Base-by-base conservation (phyloP, 1,140 invertebrate species). In the Temnothorax nylanderi region DNA sequence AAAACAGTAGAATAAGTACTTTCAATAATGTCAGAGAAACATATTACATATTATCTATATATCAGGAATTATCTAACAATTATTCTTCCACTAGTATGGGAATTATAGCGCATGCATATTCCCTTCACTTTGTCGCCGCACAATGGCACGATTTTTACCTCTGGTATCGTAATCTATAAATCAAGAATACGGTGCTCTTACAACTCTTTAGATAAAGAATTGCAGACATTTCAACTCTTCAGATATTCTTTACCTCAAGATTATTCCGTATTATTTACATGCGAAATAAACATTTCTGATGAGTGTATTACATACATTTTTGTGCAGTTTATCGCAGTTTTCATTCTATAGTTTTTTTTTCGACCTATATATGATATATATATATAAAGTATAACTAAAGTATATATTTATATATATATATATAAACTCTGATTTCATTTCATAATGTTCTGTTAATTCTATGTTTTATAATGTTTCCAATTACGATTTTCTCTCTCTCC, bases 1-100 rank as follows among this genome's bases (percentile, higher is more conserved):
- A 95, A 95, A 95, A 95, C 93, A 94, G 93, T 95, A 92, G 92
- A 75, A 95, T 95, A 95, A 95, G 94, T 95, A 95, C 94, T 94
- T 95, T 95, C 92, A 92, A 94, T 93, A 94, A 94, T 94, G 94
- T 94, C 26, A 88, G 71, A 34, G 91, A 94, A 95, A 95, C 93
- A 93, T 92, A 93, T 94, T 93, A 94, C 93, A 94, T 94, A 93
- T 94, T 93, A 94, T 91, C 91, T 94, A 94, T 94, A 94, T 93
- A 92, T 91, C 89, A 93, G 91, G 92, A 93, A 92, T 92, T 89
- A 89, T 92, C 93, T 94, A 94, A 94, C 93, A 93, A 92, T 91
- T 93, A 94, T 93, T 93, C 90, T 90, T 92, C 93, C 90, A 91
- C 90, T 94, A 94, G 92, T 91, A 92, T 93, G 93, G 92, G 93